Base-by-base conservation (phyloP, 2,888 invertebrate genomes). In the Helobdella robusta region DNA sequence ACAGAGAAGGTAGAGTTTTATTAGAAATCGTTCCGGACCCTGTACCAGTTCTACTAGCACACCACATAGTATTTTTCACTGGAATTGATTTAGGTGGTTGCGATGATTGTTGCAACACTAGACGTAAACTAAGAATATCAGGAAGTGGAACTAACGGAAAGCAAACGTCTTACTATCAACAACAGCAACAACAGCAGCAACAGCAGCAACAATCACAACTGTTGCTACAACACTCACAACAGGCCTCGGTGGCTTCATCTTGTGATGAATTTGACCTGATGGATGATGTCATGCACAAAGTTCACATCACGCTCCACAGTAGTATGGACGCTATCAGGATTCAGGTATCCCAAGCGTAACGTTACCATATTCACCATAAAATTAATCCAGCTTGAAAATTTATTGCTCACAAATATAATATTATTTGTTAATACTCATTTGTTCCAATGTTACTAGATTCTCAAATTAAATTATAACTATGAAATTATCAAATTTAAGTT, bases 271-370 rank as follows among this genome's bases (percentile, higher is more conserved):
- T 56, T 23, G 54, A 59, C 46, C 48, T 65, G 25, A 59, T 64
- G 32, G 72, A 72, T 34, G 72, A 72, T 56, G 66, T 72, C 35
- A 63, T 72, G 36, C 72, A 72, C 66, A 72, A 72, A 63, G 70
- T 68, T 18, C 72, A 72, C 68, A 70, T 72, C 25, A 67, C 69
- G 67, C 68, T 72, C 18, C 69, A 72, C 65, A 61, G 68, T n/a
- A 66, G 67, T 11, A 69, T 72, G 67, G 67, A 69, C 40, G 64
- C 66, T 23, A 61, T 72, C 34, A 65, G 69, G 11, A 66, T 72
- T 28, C 67, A 67, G 64, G 62, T 62, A n/a, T n/a, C n/a, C n/a
- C n/a, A n/a, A n/a, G n/a, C n/a, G n/a, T n/a, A n/a, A n/a, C n/a
- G n/a, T n/a, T n/a, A n/a, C n/a, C n/a, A n/a, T n/a, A n/a, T n/a